phyloP scores from a whole-genome alignment of 2,797 vertebrate species.

The Carcharodon carcharias region DNA sequence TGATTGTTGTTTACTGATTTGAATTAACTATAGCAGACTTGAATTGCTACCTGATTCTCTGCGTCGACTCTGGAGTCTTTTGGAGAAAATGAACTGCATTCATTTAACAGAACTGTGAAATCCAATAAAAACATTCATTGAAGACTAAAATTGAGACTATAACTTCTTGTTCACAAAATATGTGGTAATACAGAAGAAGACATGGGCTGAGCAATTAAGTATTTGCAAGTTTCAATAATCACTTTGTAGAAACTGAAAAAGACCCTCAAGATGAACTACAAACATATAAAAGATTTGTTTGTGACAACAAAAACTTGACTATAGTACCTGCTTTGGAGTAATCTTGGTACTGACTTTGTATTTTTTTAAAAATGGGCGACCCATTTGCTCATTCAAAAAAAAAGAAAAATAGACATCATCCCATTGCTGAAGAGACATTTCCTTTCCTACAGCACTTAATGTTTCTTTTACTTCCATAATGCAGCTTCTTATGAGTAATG shows the following conservation, averaged over 20 bases:
- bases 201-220: not conserved
- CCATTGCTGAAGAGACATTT: not conserved
- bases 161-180: slow-evolving; percentile 2
- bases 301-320: not conserved
- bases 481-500: slow-evolving; percentile 3
- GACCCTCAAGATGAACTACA: slow-evolving; percentile 14
- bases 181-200: slow-evolving; percentile 18
- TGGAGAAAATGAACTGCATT: not conserved
- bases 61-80: not conserved
- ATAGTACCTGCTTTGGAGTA: slow-evolving; percentile 19
- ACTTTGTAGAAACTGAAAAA: slow-evolving; percentile 11
- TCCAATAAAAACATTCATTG: slow-evolving; percentile 10
- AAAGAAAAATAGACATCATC: not conserved
- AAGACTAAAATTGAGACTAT: slow-evolving; percentile 8
- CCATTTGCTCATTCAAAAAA: slow-evolving; percentile 12
- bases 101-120: slow-evolving; percentile 24
- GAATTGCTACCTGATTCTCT: slow-evolving; percentile 27
- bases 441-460: slow-evolving; percentile 28
- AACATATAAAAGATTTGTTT: not conserved
- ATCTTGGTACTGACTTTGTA: not conserved
- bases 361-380: not conserved
- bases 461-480: slow-evolving; percentile 16
- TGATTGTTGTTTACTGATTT: slow-evolving; percentile 43
- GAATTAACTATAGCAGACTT: slow-evolving; percentile 11
- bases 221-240: slow-evolving; percentile 19